phyloP scores from a whole-genome alignment of 2,888 invertebrate genomes.

The Hoplodrina ambigua region DNA sequence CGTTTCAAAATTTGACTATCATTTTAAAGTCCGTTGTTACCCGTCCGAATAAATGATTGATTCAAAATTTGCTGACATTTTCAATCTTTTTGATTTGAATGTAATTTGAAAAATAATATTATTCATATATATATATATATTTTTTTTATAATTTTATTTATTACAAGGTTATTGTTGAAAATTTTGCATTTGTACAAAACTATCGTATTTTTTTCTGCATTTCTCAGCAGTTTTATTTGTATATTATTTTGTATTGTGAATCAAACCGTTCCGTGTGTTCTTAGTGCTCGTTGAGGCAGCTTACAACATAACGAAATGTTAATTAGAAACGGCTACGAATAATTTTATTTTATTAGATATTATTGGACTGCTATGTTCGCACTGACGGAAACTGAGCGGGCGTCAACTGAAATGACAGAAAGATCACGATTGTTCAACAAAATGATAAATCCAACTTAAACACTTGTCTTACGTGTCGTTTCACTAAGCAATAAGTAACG shows the following conservation, averaged over 20 bases:
- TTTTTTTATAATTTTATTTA: conserved; percentile 6
- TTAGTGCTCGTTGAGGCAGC: conserved; percentile 43
- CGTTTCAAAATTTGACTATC: conserved; percentile 1
- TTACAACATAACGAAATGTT: conserved; percentile 24
- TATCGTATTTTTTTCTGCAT: conserved; percentile 28
- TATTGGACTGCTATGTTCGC: conserved; percentile 11
- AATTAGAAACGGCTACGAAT: conserved; percentile 2
- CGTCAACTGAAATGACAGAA: background rate
- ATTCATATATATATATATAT: no score
- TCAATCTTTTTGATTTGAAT: conserved; percentile 6
- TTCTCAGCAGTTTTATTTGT: conserved; percentile 26
- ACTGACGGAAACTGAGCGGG: conserved; percentile 9
- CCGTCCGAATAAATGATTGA: conserved; percentile 14
- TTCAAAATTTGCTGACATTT: background rate
- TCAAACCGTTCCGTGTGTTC: conserved; percentile 13
- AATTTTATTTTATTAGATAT: conserved; percentile 6
- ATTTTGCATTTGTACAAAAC: conserved; percentile 8
- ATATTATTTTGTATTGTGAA: conserved; percentile 23
- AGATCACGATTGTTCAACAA: no score
- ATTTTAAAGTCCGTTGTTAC: conserved; percentile 21
- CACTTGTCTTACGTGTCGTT: background rate
- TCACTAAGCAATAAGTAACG: background rate
- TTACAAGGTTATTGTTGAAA: conserved; percentile 32
- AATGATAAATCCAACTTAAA: background rate
- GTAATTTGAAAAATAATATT: conserved; percentile 3